A percentile compares a stretch with the other conserved stretches of the same genome.
Conservation (phyloP, 2,888 invertebrate genomes). For the Pristionchus entomophagus region DNA sequence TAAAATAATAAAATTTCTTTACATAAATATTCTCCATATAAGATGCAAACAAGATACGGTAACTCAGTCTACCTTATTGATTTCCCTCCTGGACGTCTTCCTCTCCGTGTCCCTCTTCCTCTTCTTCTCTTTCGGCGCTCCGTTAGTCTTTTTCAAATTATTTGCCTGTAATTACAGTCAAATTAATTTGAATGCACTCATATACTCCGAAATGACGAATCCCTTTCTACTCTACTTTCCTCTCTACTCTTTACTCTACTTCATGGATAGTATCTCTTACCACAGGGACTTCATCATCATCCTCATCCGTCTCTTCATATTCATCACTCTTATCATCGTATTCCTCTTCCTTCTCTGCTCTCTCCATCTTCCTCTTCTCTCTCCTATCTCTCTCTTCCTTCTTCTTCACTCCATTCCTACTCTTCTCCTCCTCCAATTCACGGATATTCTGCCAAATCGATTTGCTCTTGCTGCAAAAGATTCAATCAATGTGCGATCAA, state of each 20-base stretch:
- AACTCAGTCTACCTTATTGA: neutral
- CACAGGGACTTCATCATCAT: slow-evolving; percentile 11
- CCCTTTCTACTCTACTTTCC: neutral
- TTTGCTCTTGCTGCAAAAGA: neutral
- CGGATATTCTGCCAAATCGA: slow-evolving; percentile 14
- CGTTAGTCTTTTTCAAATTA: neutral
- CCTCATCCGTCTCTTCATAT: slow-evolving; percentile 43
- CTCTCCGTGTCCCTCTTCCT: neutral
- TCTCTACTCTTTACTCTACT: no score
- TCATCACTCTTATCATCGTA: slow-evolving; percentile 28
- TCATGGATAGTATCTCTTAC: neutral
- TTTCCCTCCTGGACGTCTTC: neutral
- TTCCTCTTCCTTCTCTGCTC: slow-evolving; percentile 11
- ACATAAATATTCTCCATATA: no score
- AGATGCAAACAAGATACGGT: no score
- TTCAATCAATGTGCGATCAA: neutral
- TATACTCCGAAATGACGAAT: neutral
- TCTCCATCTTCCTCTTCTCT: slow-evolving; percentile 36
- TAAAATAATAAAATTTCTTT: no score
- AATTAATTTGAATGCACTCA: no score
- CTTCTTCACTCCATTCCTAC: slow-evolving; percentile 25
- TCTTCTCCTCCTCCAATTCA: slow-evolving; percentile 46
- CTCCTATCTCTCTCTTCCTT: slow-evolving; percentile 46
- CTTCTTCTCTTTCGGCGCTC: slow-evolving; percentile 20
- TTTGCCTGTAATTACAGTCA: neutral